Conservation (phyloP, 2,888 invertebrate species). For the Chymomyza procnemis region DNA sequence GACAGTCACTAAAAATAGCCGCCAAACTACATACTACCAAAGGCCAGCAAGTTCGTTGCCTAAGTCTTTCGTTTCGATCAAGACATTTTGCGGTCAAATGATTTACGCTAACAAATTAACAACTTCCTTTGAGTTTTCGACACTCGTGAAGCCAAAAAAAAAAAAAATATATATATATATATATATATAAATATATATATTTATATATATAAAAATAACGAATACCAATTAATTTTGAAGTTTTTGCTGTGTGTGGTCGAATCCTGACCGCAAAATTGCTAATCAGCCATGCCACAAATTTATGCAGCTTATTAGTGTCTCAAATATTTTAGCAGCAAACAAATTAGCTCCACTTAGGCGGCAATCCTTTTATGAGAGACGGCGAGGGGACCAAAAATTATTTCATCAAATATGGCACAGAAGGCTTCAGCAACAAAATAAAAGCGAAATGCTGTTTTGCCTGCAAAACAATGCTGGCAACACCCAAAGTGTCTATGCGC, state of each 20-base stretch:
- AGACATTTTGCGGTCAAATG: constrained; percentile 1
- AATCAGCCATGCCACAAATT: constrained; percentile 56
- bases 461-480: constrained; percentile 35
- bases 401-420: constrained; percentile 55
- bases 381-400: constrained; percentile 34
- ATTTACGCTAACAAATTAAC: constrained; percentile 35
- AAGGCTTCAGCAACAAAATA: constrained; percentile 1
- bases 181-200: too few species aligned
- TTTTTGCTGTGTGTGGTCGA: constrained; percentile 49
- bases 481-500: constrained; percentile 70
- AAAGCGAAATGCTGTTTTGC: constrained; percentile 32
- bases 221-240: not conserved
- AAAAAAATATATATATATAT: too few species aligned
- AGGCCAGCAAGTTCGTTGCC: constrained; percentile 34
- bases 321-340: constrained; percentile 65
- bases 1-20: constrained; percentile 1
- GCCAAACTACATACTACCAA: not conserved
- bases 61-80: constrained; percentile 42
- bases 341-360: constrained; percentile 72
- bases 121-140: constrained; percentile 42
- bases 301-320: constrained; percentile 62
- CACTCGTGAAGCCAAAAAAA: constrained; percentile 30
- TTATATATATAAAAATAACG: too few species aligned
- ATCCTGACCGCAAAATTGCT: constrained; percentile 59
- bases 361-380: constrained; percentile 30